Percentiles rank a stretch among this genome's conserved stretches.
These are phyloP conservation scores for Henicopernis longicauda DNA, from an alignment of 2,113 vertebrate genomes.

Conservation along the genomic window DNA sequence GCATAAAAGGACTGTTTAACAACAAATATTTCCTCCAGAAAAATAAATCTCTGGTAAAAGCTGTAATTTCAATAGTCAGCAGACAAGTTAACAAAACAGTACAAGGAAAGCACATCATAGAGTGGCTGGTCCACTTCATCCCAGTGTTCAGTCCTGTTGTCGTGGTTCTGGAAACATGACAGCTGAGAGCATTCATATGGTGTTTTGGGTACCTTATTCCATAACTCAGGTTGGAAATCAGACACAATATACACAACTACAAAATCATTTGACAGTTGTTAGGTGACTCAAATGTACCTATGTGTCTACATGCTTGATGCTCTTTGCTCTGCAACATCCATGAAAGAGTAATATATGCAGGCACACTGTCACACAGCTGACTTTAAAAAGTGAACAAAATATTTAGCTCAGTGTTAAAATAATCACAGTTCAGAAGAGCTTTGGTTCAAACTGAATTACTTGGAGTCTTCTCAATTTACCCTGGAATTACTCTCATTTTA, in stretches of 20 bases:
- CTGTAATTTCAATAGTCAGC: background rate
- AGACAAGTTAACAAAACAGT: background rate
- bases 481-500: background rate
- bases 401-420: background rate
- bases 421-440: background rate
- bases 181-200: background rate
- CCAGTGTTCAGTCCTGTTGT: background rate
- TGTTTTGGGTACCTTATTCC: background rate
- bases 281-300: background rate
- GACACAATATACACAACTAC: background rate
- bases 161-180: background rate
- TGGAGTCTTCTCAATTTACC: background rate
- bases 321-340: background rate
- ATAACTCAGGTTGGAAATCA: background rate
- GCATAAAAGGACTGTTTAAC: background rate
- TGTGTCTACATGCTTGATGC: background rate
- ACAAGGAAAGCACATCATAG: background rate
- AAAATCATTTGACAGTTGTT: background rate
- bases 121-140: background rate
- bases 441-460: background rate
- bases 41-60: background rate
- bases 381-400: background rate
- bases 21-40: background rate
- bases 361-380: background rate
- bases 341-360: background rate